Conservation (phyloP, 2,888 invertebrate species). For the Girardia tigrina region DNA sequence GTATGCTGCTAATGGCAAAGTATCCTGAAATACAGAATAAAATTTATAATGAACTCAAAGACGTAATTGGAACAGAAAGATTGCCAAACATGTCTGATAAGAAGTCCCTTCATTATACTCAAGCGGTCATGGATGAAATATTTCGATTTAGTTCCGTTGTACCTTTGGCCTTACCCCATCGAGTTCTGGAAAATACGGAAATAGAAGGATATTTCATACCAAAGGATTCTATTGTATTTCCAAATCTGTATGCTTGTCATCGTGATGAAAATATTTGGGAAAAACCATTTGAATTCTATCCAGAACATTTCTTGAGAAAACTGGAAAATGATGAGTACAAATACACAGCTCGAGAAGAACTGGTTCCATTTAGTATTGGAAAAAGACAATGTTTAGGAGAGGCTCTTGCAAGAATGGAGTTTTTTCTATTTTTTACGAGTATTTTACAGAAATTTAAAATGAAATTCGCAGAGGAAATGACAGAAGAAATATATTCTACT, state of each 20-base stretch:
- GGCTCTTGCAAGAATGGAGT: conserved; percentile 33
- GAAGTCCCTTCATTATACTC: conserved; percentile 32
- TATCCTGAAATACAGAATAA: conserved; percentile 32
- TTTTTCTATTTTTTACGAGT: conserved; percentile 36
- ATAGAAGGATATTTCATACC: not conserved
- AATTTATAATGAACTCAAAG: conserved; percentile 35
- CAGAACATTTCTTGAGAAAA: conserved; percentile 33
- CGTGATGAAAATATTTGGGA: conserved; percentile 33
- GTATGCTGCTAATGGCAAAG: conserved; percentile 24
- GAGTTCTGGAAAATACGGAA: conserved; percentile 20
- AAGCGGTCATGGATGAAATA: conserved; percentile 35
- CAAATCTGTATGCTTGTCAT: conserved; percentile 35
- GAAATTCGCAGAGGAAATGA: conserved; percentile 10
- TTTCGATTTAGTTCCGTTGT: conserved; percentile 36
- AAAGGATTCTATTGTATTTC: conserved; percentile 17
- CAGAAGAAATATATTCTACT: not conserved
- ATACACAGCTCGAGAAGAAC: conserved; percentile 26
- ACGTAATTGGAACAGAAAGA: conserved; percentile 27
- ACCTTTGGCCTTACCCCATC: conserved; percentile 33
- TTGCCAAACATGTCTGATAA: conserved; percentile 28
- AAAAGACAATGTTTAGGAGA: conserved; percentile 35
- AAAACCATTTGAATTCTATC: conserved; percentile 33
- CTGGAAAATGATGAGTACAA: not conserved
- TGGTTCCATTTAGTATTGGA: conserved; percentile 34
- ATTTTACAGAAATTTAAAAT: conserved; percentile 28